A percentile compares a stretch with the other conserved stretches of the same genome.
These are phyloP conservation scores for Lasiurus borealis DNA, from an alignment of 2,113 vertebrate species.

Conservation along the genomic window DNA sequence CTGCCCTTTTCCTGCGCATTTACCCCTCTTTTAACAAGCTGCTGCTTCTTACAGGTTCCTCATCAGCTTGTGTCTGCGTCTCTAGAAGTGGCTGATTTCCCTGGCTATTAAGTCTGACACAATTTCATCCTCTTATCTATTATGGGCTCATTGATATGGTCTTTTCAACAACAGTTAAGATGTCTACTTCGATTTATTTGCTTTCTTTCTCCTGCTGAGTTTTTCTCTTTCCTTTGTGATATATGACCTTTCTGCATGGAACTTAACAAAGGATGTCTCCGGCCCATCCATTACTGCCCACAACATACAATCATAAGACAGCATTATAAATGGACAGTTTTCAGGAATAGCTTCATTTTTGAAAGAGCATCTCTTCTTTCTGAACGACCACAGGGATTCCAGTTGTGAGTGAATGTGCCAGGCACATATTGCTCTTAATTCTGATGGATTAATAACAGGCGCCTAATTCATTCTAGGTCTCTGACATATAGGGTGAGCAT, in stretches of 20 bases:
- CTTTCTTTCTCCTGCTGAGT: not conserved
- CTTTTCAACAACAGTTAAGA: conserved; percentile 14
- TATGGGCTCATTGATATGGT: not conserved
- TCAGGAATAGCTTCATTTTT: conserved; percentile 43
- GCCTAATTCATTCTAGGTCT: not conserved
- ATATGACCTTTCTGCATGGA: conserved; percentile 2
- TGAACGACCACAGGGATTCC: conserved; percentile 19
- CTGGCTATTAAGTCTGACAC: conserved; percentile 30
- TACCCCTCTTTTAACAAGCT: not conserved
- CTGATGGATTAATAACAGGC: not conserved
- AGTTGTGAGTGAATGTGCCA: not conserved
- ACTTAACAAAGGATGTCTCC: conserved; percentile 8
- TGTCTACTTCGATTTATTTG: conserved; percentile 32
- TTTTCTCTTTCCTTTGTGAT: conserved; percentile 36
- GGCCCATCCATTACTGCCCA: not conserved
- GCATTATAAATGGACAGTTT: conserved; percentile 9
- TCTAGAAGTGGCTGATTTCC: not conserved
- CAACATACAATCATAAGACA: not conserved
- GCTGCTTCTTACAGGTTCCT: not conserved
- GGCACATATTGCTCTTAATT: conserved; percentile 20
- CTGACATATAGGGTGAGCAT: not conserved
- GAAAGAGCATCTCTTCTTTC: conserved; percentile 35
- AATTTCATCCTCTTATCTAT: not conserved
- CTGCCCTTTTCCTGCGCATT: not conserved
- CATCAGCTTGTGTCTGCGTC: not conserved